Evolutionary conservation across 2,797 vertebrate species (phyloP).

Genomic region (Tokudaia muenninki): DNA sequence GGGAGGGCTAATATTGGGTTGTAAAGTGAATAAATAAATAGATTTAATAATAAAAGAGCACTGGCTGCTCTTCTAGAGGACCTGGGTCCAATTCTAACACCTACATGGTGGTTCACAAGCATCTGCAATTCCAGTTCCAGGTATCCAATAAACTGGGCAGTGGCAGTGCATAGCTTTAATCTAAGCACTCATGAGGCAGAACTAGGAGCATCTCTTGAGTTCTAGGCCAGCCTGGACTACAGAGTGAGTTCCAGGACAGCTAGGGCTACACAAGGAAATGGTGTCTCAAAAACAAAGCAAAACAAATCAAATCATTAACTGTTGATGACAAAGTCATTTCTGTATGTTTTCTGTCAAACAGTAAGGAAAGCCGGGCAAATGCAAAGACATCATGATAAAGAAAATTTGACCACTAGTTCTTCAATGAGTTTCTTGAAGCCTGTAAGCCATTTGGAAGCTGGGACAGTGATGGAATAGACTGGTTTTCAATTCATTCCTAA

Average conservation of each 20-base stretch:
- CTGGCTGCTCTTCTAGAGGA: background rate
- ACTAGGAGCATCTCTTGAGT: background rate
- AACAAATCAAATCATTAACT: background rate
- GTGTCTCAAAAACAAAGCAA: background rate
- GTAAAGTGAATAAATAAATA: background rate
- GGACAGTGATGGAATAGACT: background rate
- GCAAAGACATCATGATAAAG: background rate
- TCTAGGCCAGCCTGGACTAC: background rate
- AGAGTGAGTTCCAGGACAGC: background rate
- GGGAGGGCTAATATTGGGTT: background rate
- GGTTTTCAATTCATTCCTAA: slow-evolving; percentile 1
- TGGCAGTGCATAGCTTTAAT: background rate
- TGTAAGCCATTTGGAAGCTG: background rate
- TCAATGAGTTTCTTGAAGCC: slow-evolving; percentile 7
- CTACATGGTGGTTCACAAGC: background rate
- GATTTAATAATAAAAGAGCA: background rate
- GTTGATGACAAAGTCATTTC: background rate
- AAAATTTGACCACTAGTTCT: background rate
- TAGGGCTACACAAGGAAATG: background rate
- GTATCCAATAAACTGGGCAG: background rate
- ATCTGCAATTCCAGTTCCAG: background rate
- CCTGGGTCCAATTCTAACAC: background rate
- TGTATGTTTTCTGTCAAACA: slow-evolving; percentile 13
- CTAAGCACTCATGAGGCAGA: background rate
- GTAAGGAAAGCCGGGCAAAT: background rate